Evolutionary conservation across 2,888 invertebrate species (phyloP), one percentile per base, ranked within the genome.

Genomic region (Oxyteleia sp.): DNA sequence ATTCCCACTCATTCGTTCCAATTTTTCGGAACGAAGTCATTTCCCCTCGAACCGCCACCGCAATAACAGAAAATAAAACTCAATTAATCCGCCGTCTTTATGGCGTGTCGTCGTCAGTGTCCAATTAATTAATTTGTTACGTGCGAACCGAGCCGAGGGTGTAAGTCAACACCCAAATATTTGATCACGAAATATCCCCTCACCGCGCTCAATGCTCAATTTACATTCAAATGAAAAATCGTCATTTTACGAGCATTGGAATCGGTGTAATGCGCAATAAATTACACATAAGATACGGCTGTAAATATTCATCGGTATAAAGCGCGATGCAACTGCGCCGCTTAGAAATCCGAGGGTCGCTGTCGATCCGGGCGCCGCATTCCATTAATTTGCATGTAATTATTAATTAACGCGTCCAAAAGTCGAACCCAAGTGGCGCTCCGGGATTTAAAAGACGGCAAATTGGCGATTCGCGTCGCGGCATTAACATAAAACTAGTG

Each of bases 401-500:
- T 55, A 55, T 55, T 68, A 55, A 55, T 68, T 55, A 55, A 43
- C 1, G 26, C 32, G 16, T 45, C 45, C 41, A 57, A 35, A 43
- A 15, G 53, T 55, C 32, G 32, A 32, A 8, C 10, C 10, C 7
- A 49, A 47, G 15, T 49, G 64, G 4, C 45, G 20, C 15, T 35
- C 20, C n/a, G 47, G 69, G 47, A 69, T 69, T 69, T 69, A 49
- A 41, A 59, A 71, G 41, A 51, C 41, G 61, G 72, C 72, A 61
- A 72, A 72, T 72, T 51, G 72, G 61, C 29, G 72, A 41, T 61
- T 41, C 41, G 51, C 38, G 61, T 61, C 29, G 61, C 16, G 11
- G 47, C 51, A 72, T 72, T 72, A 72, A 72, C 74, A 74, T 74
- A 74, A 74, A 74, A 43, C 63, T 63, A 53, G 63, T 74, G 53